Conservation (phyloP, 2,888 invertebrate genomes). For the Macrophya alboannulata region DNA sequence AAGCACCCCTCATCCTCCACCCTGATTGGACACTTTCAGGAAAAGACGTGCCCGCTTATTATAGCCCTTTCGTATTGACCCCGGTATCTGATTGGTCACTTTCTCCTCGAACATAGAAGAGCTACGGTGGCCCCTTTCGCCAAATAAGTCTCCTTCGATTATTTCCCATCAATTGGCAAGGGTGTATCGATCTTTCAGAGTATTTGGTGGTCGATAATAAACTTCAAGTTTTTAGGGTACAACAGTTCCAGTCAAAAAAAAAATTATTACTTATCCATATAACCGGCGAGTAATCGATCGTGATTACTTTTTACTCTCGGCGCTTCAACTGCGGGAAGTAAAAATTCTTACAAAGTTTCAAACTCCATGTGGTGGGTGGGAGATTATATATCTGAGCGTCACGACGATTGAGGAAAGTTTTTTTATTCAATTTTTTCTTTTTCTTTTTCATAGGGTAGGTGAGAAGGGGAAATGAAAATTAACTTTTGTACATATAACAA, state of each 20-base stretch:
- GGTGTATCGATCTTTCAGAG: conserved; percentile 14
- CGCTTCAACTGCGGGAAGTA: background rate
- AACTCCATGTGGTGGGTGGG: background rate
- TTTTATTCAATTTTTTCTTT: background rate
- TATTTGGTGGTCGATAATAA: background rate
- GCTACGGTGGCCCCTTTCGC: background rate
- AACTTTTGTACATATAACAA: background rate
- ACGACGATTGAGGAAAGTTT: background rate
- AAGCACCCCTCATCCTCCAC: conserved; percentile 43
- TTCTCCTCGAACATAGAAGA: background rate
- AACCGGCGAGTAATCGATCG: background rate
- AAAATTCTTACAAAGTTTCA: background rate
- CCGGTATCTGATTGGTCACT: conserved; percentile 31
- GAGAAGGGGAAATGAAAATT: background rate
- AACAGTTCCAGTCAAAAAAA: background rate
- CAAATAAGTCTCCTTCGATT: conserved; percentile 20
- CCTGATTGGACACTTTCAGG: conserved; percentile 52
- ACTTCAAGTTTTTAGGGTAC: background rate
- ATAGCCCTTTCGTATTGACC: conserved; percentile 30
- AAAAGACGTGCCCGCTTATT: conserved; percentile 46
- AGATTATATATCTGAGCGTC: background rate
- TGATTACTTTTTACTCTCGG: background rate
- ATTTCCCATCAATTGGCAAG: background rate
- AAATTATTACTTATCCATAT: background rate
- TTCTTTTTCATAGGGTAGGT: background rate